phyloP scores from a whole-genome alignment of 1,140 invertebrate species.

The Drosophila azteca region DNA sequence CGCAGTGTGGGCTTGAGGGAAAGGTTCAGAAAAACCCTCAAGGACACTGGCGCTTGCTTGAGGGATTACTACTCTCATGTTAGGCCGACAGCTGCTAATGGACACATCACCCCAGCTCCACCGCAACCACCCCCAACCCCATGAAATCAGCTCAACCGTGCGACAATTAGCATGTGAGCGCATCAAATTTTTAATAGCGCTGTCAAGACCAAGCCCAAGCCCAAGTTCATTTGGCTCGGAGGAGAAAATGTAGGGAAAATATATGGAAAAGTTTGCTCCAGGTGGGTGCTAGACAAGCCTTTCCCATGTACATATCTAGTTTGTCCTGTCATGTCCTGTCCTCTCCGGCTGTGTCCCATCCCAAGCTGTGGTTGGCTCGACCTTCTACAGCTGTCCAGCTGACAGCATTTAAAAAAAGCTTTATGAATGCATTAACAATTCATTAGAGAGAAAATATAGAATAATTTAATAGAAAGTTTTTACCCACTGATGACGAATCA shows the following conservation, averaged over 20 bases:
- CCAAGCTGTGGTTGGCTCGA: slow-evolving; percentile 10
- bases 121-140: neutral
- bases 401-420: slow-evolving; percentile 38
- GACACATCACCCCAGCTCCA: slow-evolving; percentile 13
- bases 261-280: slow-evolving; percentile 36
- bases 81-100: slow-evolving; percentile 41
- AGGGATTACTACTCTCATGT: slow-evolving; percentile 24
- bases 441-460: slow-evolving; percentile 50
- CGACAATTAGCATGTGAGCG: slow-evolving; percentile 60
- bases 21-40: neutral
- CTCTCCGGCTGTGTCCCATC: slow-evolving; percentile 20
- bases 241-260: neutral
- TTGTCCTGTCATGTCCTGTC: slow-evolving; percentile 13
- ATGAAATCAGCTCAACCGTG: slow-evolving; percentile 33
- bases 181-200: slow-evolving; percentile 61
- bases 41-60: slow-evolving; percentile 14
- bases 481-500: slow-evolving; percentile 45
- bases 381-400: slow-evolving; percentile 44
- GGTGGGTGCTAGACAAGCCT: slow-evolving; percentile 31
- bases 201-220: slow-evolving; percentile 33
- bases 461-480: slow-evolving; percentile 37
- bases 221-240: slow-evolving; percentile 43
- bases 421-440: slow-evolving; percentile 38
- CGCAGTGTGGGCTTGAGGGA: no score
- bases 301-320: slow-evolving; percentile 25